These are phyloP conservation scores for Ia io DNA, from an alignment of 2,113 vertebrate species.

Conservation along the genomic window DNA sequence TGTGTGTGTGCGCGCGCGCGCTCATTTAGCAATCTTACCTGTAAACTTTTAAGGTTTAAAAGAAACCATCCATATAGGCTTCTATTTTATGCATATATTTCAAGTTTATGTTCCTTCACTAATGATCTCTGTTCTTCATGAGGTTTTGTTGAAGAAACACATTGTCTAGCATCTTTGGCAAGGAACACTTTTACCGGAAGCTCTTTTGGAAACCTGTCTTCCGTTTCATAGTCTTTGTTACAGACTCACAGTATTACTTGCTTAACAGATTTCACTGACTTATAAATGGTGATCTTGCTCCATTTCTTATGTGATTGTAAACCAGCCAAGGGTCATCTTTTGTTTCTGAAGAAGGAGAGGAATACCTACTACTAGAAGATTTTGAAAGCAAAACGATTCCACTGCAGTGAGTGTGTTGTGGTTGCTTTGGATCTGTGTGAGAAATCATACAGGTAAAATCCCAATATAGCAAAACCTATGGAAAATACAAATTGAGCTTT, in stretches of 20 bases:
- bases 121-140: background rate
- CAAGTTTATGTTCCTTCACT: background rate
- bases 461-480: constrained; percentile 52
- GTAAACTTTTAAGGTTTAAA: background rate
- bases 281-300: constrained; percentile 80
- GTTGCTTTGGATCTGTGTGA: constrained; percentile 75
- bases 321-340: constrained; percentile 88
- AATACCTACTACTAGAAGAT: constrained; percentile 97
- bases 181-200: background rate
- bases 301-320: constrained; percentile 83
- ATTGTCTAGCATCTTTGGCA: background rate
- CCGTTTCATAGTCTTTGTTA: constrained; percentile 29
- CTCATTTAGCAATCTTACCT: background rate
- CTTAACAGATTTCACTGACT: constrained; percentile 64
- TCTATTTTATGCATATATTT: background rate
- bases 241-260: constrained; percentile 65
- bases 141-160: background rate
- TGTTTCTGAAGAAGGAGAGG: constrained; percentile 90
- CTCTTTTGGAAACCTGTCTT: constrained; percentile 5
- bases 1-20: fast-evolving
- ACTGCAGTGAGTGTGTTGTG: constrained; percentile 93
- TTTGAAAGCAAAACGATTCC: constrained; percentile 97
- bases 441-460: constrained; percentile 77
- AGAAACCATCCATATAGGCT: background rate
- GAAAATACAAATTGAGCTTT: background rate